phyloP scores from a whole-genome alignment of 2,113 vertebrate species.

The Azemiops feae region DNA sequence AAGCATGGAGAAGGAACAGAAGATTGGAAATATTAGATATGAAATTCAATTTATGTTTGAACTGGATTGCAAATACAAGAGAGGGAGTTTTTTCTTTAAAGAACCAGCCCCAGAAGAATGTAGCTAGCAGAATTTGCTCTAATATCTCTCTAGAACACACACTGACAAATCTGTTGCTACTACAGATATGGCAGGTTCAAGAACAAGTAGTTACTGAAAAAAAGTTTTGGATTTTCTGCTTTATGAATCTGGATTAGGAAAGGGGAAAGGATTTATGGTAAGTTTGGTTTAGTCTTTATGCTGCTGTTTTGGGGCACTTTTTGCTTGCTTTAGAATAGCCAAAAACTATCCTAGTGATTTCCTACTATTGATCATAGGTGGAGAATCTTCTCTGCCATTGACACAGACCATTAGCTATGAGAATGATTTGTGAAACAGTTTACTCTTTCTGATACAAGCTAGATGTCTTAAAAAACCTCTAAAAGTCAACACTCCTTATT shows the following conservation, averaged over 20 bases:
- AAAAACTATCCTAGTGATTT: background rate
- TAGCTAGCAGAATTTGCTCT: background rate
- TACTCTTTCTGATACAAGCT: background rate
- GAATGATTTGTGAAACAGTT: background rate
- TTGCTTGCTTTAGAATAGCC: background rate
- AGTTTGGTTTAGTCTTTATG: background rate
- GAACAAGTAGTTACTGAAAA: background rate
- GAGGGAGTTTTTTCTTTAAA: background rate
- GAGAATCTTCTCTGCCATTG: background rate
- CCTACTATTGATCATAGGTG: background rate
- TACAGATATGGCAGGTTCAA: background rate
- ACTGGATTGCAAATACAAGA: no score
- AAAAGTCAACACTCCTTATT: background rate
- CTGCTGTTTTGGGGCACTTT: background rate
- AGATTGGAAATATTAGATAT: background rate
- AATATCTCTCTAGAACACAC: background rate
- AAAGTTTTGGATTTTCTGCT: background rate
- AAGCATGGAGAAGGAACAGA: no score
- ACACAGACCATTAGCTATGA: background rate
- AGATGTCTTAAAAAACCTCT: background rate
- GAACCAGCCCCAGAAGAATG: background rate
- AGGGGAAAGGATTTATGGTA: background rate
- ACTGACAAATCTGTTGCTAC: background rate
- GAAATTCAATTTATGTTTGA: background rate
- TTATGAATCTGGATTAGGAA: background rate